Percentiles rank a stretch among this genome's conserved stretches.
Conservation (phyloP, 2,888 invertebrate genomes). For the Drosophila gaucha region DNA sequence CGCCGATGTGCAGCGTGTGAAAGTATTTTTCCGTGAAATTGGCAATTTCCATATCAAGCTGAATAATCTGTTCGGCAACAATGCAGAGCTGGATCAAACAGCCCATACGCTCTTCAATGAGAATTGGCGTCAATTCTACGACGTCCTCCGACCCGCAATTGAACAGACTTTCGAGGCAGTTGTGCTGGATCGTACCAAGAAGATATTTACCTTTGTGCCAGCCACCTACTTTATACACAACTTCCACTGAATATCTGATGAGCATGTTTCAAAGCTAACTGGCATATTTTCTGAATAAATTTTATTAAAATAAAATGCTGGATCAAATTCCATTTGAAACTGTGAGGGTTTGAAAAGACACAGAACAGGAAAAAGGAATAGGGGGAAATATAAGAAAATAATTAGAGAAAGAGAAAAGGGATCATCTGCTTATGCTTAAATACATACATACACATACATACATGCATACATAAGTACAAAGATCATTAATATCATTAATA, state of each 20-base stretch:
- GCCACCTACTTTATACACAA: conserved; percentile 80
- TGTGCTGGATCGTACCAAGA: conserved; percentile 87
- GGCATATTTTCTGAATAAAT: neutral
- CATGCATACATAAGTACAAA: too few species aligned
- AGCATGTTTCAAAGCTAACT: too few species aligned
- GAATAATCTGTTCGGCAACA: conserved; percentile 87
- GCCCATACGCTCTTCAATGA: conserved; percentile 89
- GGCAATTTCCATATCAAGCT: conserved; percentile 88
- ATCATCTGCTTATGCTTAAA: too few species aligned
- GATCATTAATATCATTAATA: too few species aligned
- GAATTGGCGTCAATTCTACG: conserved; percentile 89
- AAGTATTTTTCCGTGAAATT: conserved; percentile 86
- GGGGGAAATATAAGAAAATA: too few species aligned
- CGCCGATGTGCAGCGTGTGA: conserved; percentile 87
- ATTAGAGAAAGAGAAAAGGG: too few species aligned
- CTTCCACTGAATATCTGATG: conserved; percentile 36
- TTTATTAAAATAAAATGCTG: too few species aligned
- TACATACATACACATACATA: too few species aligned
- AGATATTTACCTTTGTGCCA: conserved; percentile 88
- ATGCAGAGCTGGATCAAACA: conserved; percentile 86
- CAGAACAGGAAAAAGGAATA: too few species aligned
- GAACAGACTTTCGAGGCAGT: conserved; percentile 89
- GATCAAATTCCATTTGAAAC: too few species aligned
- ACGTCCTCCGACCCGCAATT: conserved; percentile 88
- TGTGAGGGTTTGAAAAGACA: too few species aligned